Evolutionary conservation across 1,140 invertebrate genomes (phyloP).

Genomic region (Drosophila mojavensis): DNA sequence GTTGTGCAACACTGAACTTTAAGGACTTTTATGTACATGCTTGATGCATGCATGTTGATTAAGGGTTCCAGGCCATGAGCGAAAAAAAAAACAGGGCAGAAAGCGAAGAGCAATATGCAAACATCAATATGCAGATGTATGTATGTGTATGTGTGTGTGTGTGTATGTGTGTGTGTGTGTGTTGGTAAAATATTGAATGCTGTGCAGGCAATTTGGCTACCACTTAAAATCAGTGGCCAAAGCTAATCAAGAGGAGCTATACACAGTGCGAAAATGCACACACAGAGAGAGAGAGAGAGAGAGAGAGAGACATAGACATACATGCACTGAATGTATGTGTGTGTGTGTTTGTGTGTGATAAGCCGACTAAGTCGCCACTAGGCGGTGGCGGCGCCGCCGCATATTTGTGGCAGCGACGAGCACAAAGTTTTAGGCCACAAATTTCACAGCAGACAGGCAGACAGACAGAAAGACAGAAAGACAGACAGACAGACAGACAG

Average conservation of each 20-base stretch:
- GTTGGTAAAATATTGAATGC: background rate
- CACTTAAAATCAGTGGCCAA: constrained; percentile 11
- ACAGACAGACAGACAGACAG: background rate
- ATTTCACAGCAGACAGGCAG: constrained; percentile 35
- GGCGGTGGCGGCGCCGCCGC: constrained; percentile 10
- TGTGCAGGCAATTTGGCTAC: constrained; percentile 1
- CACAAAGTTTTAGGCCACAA: constrained; percentile 50
- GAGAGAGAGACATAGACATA: background rate
- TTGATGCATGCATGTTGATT: constrained; percentile 11
- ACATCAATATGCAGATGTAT: background rate
- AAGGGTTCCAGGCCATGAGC: background rate
- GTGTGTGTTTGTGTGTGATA: constrained; percentile 3
- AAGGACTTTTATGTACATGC: background rate
- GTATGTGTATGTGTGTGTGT: background rate
- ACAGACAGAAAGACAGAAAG: background rate
- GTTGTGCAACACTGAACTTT: background rate
- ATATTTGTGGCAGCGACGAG: constrained; percentile 51
- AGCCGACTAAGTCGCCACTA: constrained; percentile 22
- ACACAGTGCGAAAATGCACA: constrained; percentile 3
- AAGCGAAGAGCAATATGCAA: background rate
- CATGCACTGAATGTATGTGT: background rate
- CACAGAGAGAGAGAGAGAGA: background rate
- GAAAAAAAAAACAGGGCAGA: background rate
- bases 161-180: background rate
- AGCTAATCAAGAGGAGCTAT: constrained; percentile 13